These are phyloP conservation scores for Dermatophagoides farinae DNA, from an alignment of 1,140 invertebrate species.

Conservation along the genomic window DNA sequence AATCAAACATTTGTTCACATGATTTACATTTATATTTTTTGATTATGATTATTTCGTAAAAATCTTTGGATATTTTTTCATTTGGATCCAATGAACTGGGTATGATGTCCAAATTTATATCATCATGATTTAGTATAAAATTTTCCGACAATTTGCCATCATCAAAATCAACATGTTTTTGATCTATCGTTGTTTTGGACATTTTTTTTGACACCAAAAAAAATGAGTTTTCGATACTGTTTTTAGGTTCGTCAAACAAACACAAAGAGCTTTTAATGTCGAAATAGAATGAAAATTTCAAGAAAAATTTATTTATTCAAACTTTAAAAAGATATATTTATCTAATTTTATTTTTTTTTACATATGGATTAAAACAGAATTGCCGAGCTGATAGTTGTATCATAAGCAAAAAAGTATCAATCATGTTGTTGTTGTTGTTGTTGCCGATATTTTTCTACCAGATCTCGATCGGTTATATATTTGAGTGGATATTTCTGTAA, in stretches of 20 bases:
- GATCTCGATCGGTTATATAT: neutral
- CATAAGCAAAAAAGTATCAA: neutral
- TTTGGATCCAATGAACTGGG: neutral
- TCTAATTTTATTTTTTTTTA: neutral
- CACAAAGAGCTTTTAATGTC: neutral
- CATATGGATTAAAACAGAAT: neutral
- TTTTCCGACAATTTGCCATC: neutral
- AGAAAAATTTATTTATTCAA: neutral
- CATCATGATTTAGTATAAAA: neutral
- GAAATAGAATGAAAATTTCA: neutral
- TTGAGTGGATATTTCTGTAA: constrained; percentile 1
- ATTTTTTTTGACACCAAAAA: neutral
- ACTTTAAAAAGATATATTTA: neutral
- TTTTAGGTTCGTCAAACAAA: too few relatives aligned
- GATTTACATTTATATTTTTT: constrained; percentile 7
- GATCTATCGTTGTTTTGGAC: neutral
- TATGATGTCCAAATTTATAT: neutral
- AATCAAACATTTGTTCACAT: neutral
- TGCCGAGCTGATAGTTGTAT: neutral
- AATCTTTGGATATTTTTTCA: neutral
- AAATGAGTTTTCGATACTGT: neutral
- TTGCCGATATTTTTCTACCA: neutral
- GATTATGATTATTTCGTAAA: constrained; percentile 1
- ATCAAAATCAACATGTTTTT: neutral
- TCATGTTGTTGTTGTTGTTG: neutral